Conservation (phyloP, 2,888 invertebrate genomes). For the Falcaria lacertinaria region DNA sequence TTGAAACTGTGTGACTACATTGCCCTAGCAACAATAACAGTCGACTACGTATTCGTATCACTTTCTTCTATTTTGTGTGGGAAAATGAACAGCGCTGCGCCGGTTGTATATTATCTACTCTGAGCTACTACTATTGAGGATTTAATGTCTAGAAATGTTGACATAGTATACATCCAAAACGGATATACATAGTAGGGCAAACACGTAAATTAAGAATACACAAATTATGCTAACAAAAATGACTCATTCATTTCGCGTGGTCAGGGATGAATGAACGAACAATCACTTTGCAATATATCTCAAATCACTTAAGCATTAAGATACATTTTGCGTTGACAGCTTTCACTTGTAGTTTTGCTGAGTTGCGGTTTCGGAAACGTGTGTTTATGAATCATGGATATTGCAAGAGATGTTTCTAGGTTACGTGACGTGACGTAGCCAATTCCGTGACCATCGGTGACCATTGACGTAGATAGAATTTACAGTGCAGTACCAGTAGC, state of each 20-base stretch:
- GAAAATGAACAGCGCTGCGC: too few species aligned
- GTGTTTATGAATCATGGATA: conserved; percentile 36
- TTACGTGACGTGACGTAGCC: conserved; percentile 32
- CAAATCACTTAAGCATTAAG: conserved; percentile 13
- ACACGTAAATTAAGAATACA: too few species aligned
- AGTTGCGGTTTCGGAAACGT: conserved; percentile 18
- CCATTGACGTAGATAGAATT: not conserved
- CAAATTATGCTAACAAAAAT: conserved; percentile 28
- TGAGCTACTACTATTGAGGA: too few species aligned
- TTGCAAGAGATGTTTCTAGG: conserved; percentile 44
- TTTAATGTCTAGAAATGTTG: too few species aligned
- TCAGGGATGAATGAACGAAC: conserved; percentile 28
- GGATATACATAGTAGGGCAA: too few species aligned
- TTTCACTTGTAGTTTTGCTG: conserved; percentile 16
- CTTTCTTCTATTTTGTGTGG: too few species aligned
- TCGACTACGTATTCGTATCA: too few species aligned
- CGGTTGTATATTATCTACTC: too few species aligned
- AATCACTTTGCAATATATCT: conserved; percentile 14
- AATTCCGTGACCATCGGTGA: conserved; percentile 25
- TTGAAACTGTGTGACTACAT: too few species aligned
- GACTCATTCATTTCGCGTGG: conserved; percentile 53
- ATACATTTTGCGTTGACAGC: conserved; percentile 16
- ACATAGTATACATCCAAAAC: too few species aligned
- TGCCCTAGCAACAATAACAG: too few species aligned
- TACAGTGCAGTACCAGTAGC: too few species aligned